phyloP scores from a whole-genome alignment of 2,113 vertebrate species.

The Henicopernis longicauda region DNA sequence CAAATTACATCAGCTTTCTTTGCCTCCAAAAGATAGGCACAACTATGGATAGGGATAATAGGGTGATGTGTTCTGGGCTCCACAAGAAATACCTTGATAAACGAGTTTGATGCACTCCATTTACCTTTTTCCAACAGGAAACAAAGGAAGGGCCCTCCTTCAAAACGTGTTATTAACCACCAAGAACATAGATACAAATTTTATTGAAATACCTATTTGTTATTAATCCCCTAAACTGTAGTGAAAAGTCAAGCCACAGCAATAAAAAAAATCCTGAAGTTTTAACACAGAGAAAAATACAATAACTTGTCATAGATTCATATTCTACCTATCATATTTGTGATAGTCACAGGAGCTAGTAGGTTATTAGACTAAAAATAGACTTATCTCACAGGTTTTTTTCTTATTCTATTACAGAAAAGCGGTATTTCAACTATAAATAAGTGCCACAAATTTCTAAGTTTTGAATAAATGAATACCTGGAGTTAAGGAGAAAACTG shows the following conservation, averaged over 20 bases:
- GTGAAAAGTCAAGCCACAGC: not conserved
- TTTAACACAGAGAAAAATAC: not conserved
- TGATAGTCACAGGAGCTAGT: not conserved
- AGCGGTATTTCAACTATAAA: not conserved
- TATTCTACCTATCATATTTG: not conserved
- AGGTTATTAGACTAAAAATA: not conserved
- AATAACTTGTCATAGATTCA: not conserved
- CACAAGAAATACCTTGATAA: not conserved
- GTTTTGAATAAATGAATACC: not conserved
- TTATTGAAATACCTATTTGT: not conserved
- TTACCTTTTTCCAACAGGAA: not conserved
- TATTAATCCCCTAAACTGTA: not conserved
- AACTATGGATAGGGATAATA: not conserved
- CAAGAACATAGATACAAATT: not conserved
- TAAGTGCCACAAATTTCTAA: not conserved
- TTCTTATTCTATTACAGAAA: not conserved
- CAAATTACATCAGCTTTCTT: slow-evolving; percentile 6
- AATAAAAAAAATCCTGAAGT: not conserved
- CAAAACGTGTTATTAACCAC: not conserved
- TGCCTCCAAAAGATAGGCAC: not conserved
- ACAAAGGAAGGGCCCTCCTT: not conserved
- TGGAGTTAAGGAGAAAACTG: not conserved
- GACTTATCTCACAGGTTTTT: not conserved
- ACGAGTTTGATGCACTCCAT: not conserved
- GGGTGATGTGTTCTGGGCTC: not conserved